These are phyloP conservation scores for Psittacus erithacus DNA, from an alignment of 2,113 vertebrate genomes.

Conservation along the genomic window DNA sequence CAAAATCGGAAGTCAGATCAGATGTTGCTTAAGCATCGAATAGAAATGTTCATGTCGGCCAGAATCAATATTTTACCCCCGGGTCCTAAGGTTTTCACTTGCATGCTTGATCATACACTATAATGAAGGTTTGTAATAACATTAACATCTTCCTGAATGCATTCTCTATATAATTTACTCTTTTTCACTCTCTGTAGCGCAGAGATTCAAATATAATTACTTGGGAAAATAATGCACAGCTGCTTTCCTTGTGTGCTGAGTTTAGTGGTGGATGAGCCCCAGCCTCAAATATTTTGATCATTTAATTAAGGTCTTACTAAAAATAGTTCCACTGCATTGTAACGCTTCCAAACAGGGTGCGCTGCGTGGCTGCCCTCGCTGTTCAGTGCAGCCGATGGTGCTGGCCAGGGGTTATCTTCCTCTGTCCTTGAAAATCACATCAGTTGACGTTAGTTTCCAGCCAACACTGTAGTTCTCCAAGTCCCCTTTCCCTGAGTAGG, in stretches of 20 bases:
- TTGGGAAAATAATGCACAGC: slow-evolving; percentile 29
- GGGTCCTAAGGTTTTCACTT: slow-evolving; percentile 35
- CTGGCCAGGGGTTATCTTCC: not conserved
- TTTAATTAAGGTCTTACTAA: slow-evolving; percentile 34
- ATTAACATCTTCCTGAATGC: slow-evolving; percentile 30
- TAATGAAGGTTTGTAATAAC: slow-evolving; percentile 38
- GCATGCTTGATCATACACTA: slow-evolving; percentile 55
- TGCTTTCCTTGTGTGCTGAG: slow-evolving; percentile 26
- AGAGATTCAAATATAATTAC: slow-evolving; percentile 45
- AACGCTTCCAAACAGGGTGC: not conserved
- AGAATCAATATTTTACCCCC: slow-evolving; percentile 13
- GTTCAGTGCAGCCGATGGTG: rapidly evolving
- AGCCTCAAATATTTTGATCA: slow-evolving; percentile 37
- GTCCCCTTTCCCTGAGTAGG: not conserved
- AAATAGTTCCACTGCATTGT: not conserved
- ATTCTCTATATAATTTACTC: slow-evolving; percentile 42
- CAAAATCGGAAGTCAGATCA: slow-evolving; percentile 62
- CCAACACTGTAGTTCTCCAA: rapidly evolving
- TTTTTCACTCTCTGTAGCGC: not conserved
- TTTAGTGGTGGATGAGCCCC: slow-evolving; percentile 11
- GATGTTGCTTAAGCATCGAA: slow-evolving; percentile 61
- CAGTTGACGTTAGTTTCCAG: not conserved
- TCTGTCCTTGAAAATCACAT: not conserved
- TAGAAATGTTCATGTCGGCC: slow-evolving; percentile 38
- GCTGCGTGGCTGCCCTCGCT: not conserved